Percentiles rank a stretch among this genome's conserved stretches.
Evolutionary conservation across 2,797 vertebrate genomes (phyloP).

Genomic region (Champsocephalus esox): DNA sequence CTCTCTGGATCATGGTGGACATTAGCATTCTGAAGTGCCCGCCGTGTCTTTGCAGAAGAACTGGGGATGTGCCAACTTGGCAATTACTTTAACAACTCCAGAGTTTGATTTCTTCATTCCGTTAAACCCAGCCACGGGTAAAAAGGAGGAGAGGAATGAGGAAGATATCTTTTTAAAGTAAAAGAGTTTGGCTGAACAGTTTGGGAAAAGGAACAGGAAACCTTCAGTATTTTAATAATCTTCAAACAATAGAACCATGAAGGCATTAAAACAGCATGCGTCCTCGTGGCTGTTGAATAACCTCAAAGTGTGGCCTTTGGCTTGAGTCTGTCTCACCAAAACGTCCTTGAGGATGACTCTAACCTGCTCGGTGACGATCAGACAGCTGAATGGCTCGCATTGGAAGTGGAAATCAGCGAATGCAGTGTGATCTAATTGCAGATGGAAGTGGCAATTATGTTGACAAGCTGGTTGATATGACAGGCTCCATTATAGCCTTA

Average conservation of each 20-base stretch:
- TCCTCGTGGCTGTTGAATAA: not conserved
- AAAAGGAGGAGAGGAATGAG: slow-evolving; percentile 54
- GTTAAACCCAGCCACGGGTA: slow-evolving; percentile 62
- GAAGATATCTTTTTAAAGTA: slow-evolving; percentile 56
- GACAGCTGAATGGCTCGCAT: slow-evolving; percentile 57
- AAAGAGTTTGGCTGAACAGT: slow-evolving; percentile 43
- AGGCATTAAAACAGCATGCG: not conserved
- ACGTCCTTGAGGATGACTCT: slow-evolving; percentile 64
- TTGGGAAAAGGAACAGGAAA: slow-evolving; percentile 12
- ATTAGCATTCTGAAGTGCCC: slow-evolving; percentile 82
- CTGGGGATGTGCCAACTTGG: slow-evolving; percentile 80
- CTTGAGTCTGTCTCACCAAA: not conserved
- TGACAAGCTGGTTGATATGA: slow-evolving; percentile 82
- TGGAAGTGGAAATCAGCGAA: slow-evolving; percentile 60
- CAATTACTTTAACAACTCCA: slow-evolving; percentile 82
- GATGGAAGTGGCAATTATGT: slow-evolving; percentile 80
- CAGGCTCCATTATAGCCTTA: slow-evolving; percentile 78
- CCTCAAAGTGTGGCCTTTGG: slow-evolving; percentile 16
- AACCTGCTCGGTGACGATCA: slow-evolving; percentile 55
- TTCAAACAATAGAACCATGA: not conserved
- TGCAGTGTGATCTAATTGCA: slow-evolving; percentile 71
- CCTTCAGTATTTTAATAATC: not conserved
- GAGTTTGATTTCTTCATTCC: slow-evolving; percentile 78
- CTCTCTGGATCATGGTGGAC: slow-evolving; percentile 66
- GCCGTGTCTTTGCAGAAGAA: slow-evolving; percentile 68